Base-by-base conservation (phyloP, 2,888 invertebrate genomes). In the Trichopoda pennipes region DNA sequence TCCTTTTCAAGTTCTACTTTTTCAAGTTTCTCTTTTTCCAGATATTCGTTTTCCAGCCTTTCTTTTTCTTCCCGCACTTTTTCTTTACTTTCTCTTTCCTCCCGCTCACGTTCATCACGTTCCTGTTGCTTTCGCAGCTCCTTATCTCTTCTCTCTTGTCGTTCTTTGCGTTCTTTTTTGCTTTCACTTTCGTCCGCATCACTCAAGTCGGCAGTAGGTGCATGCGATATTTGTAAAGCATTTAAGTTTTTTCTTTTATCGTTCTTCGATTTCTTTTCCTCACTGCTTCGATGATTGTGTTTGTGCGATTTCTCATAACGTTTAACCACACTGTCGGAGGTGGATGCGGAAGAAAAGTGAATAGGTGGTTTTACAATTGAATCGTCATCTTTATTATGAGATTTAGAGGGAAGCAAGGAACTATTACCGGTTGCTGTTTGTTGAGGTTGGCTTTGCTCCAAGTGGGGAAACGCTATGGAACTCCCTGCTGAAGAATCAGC, bases 31-130 rank as follows among this genome's bases (percentile, higher is more conserved):
- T 87, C 88, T 51, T 85, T 85, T 66, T 85, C 84, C 49, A 86
- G 85, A 8, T 86, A 84, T 42, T 87, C 87, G 55, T 87, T 87
- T 64, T 87, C 86, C 1, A 87, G 85, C 32, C 86, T 84, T 64
- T 87, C 86, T 21, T 84, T 86, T 78, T 88, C 86, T 32, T 87
- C 83, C 35, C 88, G 85, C 78, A 90, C 89, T 32, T 85, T 85
- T 38, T 78, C 76, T 85, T 49, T 56, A 19, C 63, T 63, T 19
- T 86, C 85, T 53, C 74, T 79, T 58, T 84, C 84, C 63, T 89
- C 88, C 7, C 86, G 86, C 28, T 89, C 87, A 60, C 90, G 91
- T 84, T 90, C 91, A 81, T 90, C 91, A 85, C 91, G 85, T 86
- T 87, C 88, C 85, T 84, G 85, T 19, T 84, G 85, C 56, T 85